These are phyloP conservation scores for Neosalanx taihuensis DNA, from an alignment of 2,797 vertebrate species.

Conservation along the genomic window DNA sequence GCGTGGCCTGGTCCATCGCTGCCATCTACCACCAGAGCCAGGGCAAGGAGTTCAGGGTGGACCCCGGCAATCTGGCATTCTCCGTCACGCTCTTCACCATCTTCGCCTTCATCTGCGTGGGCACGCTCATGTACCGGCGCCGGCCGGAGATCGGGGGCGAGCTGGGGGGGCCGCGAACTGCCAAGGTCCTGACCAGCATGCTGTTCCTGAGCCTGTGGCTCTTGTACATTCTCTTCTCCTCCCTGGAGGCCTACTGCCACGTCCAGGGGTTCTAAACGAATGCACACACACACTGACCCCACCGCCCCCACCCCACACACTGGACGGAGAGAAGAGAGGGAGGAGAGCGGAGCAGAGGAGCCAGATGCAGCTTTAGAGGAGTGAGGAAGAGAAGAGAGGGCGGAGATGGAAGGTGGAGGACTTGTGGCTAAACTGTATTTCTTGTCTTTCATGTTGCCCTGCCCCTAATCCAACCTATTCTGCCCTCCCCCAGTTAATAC, in stretches of 20 bases:
- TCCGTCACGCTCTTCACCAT: slow-evolving; percentile 99
- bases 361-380: slow-evolving; percentile 16
- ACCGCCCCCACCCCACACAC: slow-evolving; percentile 48
- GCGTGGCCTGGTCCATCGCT: slow-evolving; percentile 98
- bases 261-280: slow-evolving; percentile 92
- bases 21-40: slow-evolving; percentile 91
- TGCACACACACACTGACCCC: not conserved
- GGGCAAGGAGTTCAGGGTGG: slow-evolving; percentile 84
- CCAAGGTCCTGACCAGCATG: slow-evolving; percentile 90
- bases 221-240: slow-evolving; percentile 99
- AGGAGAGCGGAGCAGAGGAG: slow-evolving; percentile 29
- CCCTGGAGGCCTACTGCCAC: slow-evolving; percentile 99
- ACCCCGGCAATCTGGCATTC: slow-evolving; percentile 93
- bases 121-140: slow-evolving; percentile 91
- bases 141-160: slow-evolving; percentile 96
- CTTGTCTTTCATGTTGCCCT: slow-evolving; percentile 7
- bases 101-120: slow-evolving; percentile 96
- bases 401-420: not conserved
- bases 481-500: not conserved
- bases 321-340: slow-evolving; percentile 22
- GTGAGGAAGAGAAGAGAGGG: not conserved
- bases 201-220: slow-evolving; percentile 97
- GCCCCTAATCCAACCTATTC: not conserved
- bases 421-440: not conserved
- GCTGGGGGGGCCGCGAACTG: slow-evolving; percentile 98